phyloP scores from a whole-genome alignment of 2,113 vertebrate genomes.

The Dipodomys spectabilis region DNA sequence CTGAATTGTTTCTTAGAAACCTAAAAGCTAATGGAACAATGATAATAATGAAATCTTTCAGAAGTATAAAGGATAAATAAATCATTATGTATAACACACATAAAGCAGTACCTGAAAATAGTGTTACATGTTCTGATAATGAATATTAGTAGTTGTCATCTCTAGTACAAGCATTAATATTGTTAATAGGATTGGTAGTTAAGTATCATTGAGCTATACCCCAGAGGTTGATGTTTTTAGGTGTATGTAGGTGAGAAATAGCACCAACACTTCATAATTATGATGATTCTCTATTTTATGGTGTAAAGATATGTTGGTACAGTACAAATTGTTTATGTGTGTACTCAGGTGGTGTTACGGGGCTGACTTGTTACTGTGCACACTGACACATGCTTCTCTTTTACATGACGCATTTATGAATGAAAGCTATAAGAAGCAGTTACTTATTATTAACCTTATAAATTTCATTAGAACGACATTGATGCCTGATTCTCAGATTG shows the following conservation, averaged over 20 bases:
- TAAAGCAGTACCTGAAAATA: not conserved
- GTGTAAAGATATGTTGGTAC: too few relatives aligned
- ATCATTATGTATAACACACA: not conserved
- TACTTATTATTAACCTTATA: not conserved
- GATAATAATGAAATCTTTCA: not conserved
- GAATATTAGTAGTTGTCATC: not conserved
- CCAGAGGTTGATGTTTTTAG: not conserved
- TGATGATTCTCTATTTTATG: too few relatives aligned
- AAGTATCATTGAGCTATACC: not conserved
- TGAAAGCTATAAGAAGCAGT: not conserved
- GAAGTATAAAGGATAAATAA: not conserved
- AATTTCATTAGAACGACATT: not conserved
- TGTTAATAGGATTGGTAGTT: not conserved
- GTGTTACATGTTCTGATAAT: not conserved
- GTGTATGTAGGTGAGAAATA: too few relatives aligned
- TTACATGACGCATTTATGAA: not conserved
- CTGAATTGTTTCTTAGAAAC: not conserved
- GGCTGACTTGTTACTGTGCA: not conserved
- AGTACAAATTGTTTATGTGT: not conserved
- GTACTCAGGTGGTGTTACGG: not conserved
- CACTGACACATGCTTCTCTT: not conserved
- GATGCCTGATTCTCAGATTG: not conserved
- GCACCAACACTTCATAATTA: too few relatives aligned
- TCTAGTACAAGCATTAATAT: not conserved
- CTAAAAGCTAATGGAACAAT: not conserved